phyloP scores from a whole-genome alignment of 2,113 vertebrate genomes.

The Corvus hawaiiensis region DNA sequence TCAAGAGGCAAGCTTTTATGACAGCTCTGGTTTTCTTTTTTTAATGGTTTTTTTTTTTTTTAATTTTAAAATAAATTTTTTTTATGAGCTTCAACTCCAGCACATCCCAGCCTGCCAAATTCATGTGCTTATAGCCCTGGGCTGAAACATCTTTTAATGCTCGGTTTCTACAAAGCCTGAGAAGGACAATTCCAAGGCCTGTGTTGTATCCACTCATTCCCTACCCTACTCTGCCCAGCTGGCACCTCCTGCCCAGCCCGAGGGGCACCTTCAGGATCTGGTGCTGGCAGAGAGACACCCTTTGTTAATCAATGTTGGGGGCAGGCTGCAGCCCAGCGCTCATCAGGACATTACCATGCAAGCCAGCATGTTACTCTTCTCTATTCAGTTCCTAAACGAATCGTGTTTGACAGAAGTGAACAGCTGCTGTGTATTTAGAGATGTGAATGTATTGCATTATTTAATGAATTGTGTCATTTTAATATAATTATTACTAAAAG shows the following conservation, averaged over 20 bases:
- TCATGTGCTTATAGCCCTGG: not conserved
- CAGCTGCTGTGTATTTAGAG: constrained; percentile 66
- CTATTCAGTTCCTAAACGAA: constrained; percentile 54
- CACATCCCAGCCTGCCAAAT: not conserved
- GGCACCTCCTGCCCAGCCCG: not conserved
- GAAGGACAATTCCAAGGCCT: not conserved
- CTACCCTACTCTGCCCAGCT: not conserved
- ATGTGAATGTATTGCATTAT: constrained; percentile 56
- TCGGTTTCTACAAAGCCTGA: not conserved
- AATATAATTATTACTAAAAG: constrained; percentile 61
- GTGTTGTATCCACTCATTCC: not conserved
- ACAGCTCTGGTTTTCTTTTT: not conserved
- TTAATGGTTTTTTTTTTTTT: not conserved
- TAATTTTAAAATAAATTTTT: not conserved
- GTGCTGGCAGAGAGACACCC: not conserved
- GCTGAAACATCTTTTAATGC: not conserved
- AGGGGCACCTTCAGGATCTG: not conserved
- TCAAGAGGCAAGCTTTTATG: not conserved
- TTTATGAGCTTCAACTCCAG: not conserved
- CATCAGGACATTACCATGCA: constrained; percentile 39
- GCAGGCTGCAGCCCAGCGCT: not conserved
- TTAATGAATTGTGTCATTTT: constrained; percentile 66
- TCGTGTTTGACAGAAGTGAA: constrained; percentile 47
- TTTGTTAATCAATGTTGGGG: not conserved
- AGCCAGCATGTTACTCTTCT: constrained; percentile 14